Evolutionary conservation across 2,888 invertebrate genomes (phyloP).

Genomic region (Biston betularia): DNA sequence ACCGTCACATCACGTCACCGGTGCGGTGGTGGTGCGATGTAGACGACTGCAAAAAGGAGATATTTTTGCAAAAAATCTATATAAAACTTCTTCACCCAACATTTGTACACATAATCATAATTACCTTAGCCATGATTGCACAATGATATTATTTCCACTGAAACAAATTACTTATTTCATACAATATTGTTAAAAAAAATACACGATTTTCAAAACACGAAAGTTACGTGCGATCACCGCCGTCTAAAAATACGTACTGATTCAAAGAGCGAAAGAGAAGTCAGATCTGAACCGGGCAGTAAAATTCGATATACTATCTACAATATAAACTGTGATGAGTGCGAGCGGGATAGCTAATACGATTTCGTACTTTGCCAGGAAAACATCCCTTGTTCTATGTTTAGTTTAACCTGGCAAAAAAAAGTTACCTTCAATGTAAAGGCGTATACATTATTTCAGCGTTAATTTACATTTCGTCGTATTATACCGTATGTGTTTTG

Average conservation of each 20-base stretch:
- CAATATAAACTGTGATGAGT: constrained; percentile 22
- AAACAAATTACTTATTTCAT: constrained; percentile 54
- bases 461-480: not conserved
- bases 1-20: constrained; percentile 62
- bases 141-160: constrained; percentile 45
- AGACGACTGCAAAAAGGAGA: constrained; percentile 47
- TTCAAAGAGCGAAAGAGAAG: constrained; percentile 46
- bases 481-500: not conserved
- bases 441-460: not conserved
- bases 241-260: constrained; percentile 79
- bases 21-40: constrained; percentile 67
- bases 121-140: constrained; percentile 79
- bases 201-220: constrained; percentile 47
- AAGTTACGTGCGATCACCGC: constrained; percentile 60
- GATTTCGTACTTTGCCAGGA: constrained; percentile 25
- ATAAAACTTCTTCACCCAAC: not conserved
- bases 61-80: constrained; percentile 29
- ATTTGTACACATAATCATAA: constrained; percentile 19
- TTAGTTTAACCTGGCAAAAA: constrained; percentile 24
- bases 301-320: constrained; percentile 74
- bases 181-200: constrained; percentile 67
- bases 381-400: constrained; percentile 39
- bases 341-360: constrained; percentile 34
- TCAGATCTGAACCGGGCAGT: constrained; percentile 44
- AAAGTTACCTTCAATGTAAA: not conserved